A percentile compares a stretch with the other conserved stretches of the same genome.
phyloP scores from a whole-genome alignment of 2,797 vertebrate genomes.

The Acipenser ruthenus region DNA sequence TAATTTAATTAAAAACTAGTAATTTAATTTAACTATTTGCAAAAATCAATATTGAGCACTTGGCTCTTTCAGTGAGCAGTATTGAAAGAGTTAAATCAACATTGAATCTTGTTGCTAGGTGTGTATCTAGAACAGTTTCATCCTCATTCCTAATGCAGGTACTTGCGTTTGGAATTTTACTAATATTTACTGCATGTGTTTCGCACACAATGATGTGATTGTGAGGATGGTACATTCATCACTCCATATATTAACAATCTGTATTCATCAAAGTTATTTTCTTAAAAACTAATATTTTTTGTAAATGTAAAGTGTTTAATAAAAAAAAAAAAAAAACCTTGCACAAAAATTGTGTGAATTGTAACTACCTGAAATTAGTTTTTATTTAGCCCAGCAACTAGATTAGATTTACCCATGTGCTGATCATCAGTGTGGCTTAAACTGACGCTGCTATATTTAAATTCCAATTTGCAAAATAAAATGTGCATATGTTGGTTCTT shows the following conservation, averaged over 20 bases:
- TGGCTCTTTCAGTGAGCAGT: too few species aligned
- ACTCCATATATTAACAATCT: constrained; percentile 42
- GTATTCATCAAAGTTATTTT: constrained; percentile 11
- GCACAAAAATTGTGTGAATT: constrained; percentile 33
- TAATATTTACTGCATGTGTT: too few species aligned
- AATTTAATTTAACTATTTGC: constrained; percentile 42
- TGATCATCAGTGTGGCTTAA: too few species aligned
- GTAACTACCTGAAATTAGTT: constrained; percentile 39
- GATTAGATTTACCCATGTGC: constrained; percentile 45
- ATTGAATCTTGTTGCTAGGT: too few species aligned
- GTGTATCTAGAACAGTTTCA: too few species aligned
- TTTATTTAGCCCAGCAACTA: constrained; percentile 4
- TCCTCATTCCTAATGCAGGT: too few species aligned
- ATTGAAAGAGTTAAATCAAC: too few species aligned
- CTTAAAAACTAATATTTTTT: constrained; percentile 27
- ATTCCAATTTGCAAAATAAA: constrained; percentile 1
- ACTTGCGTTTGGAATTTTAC: too few species aligned
- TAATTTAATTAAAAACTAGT: constrained; percentile 44
- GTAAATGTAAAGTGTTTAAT: constrained; percentile 34
- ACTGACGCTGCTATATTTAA: too few species aligned
- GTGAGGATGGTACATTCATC: constrained; percentile 39
- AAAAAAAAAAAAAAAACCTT: constrained; percentile 36
- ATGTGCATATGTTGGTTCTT: constrained; percentile 36
- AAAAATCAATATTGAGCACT: constrained; percentile 37
- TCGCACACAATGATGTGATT: constrained; percentile 54